Evolutionary conservation across 2,113 vertebrate genomes (phyloP), one percentile per base, ranked within the genome.

Genomic region (Chinchilla lanigera): DNA sequence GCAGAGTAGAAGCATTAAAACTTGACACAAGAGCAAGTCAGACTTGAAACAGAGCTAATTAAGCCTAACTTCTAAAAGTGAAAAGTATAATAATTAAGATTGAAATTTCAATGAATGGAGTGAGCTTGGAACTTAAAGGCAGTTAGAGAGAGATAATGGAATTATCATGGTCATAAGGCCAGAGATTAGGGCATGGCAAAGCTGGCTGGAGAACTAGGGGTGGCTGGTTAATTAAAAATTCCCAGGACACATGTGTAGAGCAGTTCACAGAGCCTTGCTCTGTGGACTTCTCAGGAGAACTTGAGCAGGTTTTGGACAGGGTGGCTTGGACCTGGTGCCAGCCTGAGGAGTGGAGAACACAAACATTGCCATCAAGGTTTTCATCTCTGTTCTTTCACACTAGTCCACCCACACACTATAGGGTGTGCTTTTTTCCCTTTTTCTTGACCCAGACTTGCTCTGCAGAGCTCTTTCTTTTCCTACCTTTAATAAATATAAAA

Each of bases 1-100:
- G 35, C 65, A 83, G 61, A 61, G 17, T 16, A 3, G 33, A 92
- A 73, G 8, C 38, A 60, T 93, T 63, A 93, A 93, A 89, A 80
- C 24, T 52, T 84, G 52, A 83, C 7, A 28, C 75, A 12, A 16
- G 11, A 90, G n/a, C 11, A 91, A 81, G 7, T 47, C 16, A 38
- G 73, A 77, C 33, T 93, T 90, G 69, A 86, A 92, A 95, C 86
- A 61, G 11, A 86, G 58, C 33, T 50, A 95, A 82, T 17, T 14
- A 83, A 89, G 69, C 0, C 26, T 67, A 86, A 71, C 52, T 86
- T 93, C 30, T 47, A 54, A 96, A 92, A 92, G 35, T 78, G 24
- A 85, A 85, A 82, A 91, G 38, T 50, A 44, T 4, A 86, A 35
- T 90, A 30, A 77, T 65, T 83, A 73, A 91, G 77, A 86, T 85